phyloP scores from a whole-genome alignment of 2,888 invertebrate genomes.

The Galerucella calmariensis region DNA sequence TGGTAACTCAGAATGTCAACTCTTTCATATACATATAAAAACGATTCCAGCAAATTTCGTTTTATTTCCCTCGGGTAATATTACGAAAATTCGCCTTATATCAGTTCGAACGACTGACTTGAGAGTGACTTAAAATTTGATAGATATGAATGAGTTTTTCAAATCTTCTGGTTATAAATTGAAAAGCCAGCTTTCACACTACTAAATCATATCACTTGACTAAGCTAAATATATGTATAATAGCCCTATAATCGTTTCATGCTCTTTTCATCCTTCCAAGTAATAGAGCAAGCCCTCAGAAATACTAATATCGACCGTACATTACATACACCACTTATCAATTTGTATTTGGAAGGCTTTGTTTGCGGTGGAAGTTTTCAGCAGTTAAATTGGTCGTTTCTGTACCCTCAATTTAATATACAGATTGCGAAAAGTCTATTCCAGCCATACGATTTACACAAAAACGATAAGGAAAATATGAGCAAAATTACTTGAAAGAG shows the following conservation, averaged over 20 bases:
- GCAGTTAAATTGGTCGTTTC: neutral
- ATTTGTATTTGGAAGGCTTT: neutral
- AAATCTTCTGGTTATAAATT: neutral
- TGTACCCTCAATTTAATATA: neutral
- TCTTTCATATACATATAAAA: neutral
- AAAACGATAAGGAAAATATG: no score
- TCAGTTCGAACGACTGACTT: neutral
- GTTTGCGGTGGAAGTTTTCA: neutral
- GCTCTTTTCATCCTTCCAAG: neutral
- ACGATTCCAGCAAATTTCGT: neutral
- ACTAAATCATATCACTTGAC: neutral
- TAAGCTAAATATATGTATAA: neutral
- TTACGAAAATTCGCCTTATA: neutral
- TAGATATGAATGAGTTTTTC: neutral
- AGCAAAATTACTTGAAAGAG: no score
- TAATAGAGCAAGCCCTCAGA: slow-evolving; percentile 1
- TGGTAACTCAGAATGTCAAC: neutral
- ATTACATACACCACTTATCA: neutral
- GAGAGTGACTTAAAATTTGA: neutral
- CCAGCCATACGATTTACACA: no score
- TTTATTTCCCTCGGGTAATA: neutral
- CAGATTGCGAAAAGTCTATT: no score
- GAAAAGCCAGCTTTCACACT: neutral
- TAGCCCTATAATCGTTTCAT: neutral
- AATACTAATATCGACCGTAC: neutral